Base-by-base conservation (phyloP, 1,140 invertebrate genomes). In the Sinonovacula constricta region DNA sequence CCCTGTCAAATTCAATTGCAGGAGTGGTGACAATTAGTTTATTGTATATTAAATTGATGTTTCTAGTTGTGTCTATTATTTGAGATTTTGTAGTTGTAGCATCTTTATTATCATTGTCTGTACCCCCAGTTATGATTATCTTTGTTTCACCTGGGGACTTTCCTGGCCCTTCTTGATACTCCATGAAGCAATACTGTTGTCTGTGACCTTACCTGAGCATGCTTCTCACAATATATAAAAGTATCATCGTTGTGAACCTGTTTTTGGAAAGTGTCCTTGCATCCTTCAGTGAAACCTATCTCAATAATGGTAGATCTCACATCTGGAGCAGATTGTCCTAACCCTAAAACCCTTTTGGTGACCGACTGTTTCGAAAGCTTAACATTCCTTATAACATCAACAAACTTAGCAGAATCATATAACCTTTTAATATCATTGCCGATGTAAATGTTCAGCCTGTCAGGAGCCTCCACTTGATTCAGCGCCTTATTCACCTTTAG, bases 351-450 rank as follows among this genome's bases (percentile, higher is more conserved):
- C 39, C 59, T 70, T 18, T 34, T 30, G 7, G 39, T 15, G n/a
- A 51, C 67, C 24, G 51, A 36, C 28, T 33, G 39, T 4, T 26
- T n/a, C 26, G 28, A 30, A 18, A 5, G 1, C 24, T 54, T n/a
- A 14, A 70, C 67, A 57, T 70, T 59, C 24, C 34, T 70, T 12
- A 70, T 57, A 34, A 70, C 33, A 45, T 70, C 54, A 56, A 57
- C 30, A n/a, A n/a, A n/a, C n/a, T n/a, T n/a, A n/a, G n/a, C n/a
- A n/a, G n/a, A n/a, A n/a, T n/a, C n/a, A n/a, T n/a, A n/a, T n/a
- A n/a, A n/a, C n/a, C n/a, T n/a, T n/a, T n/a, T n/a, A n/a, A n/a
- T n/a, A n/a, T n/a, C n/a, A n/a, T n/a, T n/a, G n/a, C n/a, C n/a
- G n/a, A n/a, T n/a, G n/a, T n/a, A n/a, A n/a, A n/a, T n/a, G n/a